Conservation (phyloP, 2,113 vertebrate species). For the Pontoporia blainvillei region DNA sequence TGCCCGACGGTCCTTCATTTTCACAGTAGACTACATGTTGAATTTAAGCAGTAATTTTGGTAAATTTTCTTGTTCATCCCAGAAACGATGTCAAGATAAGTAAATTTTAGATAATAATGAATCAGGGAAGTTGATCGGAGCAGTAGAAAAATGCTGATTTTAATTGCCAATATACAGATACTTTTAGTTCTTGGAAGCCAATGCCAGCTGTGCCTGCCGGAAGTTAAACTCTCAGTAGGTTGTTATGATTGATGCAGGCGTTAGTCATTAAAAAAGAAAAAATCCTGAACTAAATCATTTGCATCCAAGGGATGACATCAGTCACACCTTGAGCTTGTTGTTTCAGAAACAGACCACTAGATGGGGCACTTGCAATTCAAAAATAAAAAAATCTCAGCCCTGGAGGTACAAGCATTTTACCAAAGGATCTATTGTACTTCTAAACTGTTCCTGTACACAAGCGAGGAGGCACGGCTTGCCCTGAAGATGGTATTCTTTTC, state of each 20-base stretch:
- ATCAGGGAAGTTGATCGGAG: conserved; percentile 41
- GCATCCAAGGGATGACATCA: conserved; percentile 47
- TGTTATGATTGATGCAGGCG: conserved; percentile 51
- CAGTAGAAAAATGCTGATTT: conserved; percentile 41
- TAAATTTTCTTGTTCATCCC: conserved; percentile 16
- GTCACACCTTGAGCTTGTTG: background rate
- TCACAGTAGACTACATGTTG: background rate
- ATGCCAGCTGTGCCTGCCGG: conserved; percentile 41
- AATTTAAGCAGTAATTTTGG: conserved; percentile 20
- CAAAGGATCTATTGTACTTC: conserved; percentile 55
- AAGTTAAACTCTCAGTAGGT: conserved; percentile 55
- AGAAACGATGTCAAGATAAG: conserved; percentile 50
- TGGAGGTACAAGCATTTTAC: conserved; percentile 15
- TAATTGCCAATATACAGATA: conserved; percentile 55
- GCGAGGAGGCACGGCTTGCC: background rate
- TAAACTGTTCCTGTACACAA: background rate
- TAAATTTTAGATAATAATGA: conserved; percentile 44
- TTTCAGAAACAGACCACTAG: conserved; percentile 68
- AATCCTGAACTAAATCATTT: conserved; percentile 33
- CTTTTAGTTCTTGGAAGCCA: conserved; percentile 54
- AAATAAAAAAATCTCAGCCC: conserved; percentile 29
- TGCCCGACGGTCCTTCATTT: background rate
- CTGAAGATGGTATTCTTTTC: conserved; percentile 32
- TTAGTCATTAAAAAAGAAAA: conserved; percentile 54
- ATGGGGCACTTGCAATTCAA: conserved; percentile 83